Evolutionary conservation across 2,888 invertebrate species (phyloP), one percentile per base, ranked within the genome.

Genomic region (Zhengitettix transpicula): DNA sequence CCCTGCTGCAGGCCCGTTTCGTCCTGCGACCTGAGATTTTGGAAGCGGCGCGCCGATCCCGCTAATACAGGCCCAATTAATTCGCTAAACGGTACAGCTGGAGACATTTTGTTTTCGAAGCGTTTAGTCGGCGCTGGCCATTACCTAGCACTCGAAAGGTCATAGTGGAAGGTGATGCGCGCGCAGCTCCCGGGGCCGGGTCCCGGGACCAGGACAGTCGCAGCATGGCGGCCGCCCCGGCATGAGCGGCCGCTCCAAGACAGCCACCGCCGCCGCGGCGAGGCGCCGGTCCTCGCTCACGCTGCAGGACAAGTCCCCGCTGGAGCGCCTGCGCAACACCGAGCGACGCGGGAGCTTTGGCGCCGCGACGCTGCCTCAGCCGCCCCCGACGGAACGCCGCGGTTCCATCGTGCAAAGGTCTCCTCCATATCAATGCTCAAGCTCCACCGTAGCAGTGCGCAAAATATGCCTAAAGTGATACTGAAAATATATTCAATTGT

Each of bases 341-440:
- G 66, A 68, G 58, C 60, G 68, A 51, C 64, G 69, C 40, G 67
- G 68, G 53, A 68, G 68, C 59, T 66, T 67, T 56, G 68, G 67
- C 15, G 68, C 66, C 52, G 64, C 64, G 64, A 64, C 53, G 16
- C 56, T 42, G 17, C 55, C 55, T 14, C 60, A 16, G 51, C 9
- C 40, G 15, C 17, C 58, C 15, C 59, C 51, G 58, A 55, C 56
- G 55, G 67, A 67, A 61, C 60, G 68, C 40, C 60, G 68, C 17
- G 66, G 67, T 51, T 68, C 68, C 60, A 64, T 68, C 59, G 68
- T 68, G 40, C 67, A 67, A 56, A 68, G 68, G 68, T 68, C 65
- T 10, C n/a, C n/a, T n/a, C n/a, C n/a, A n/a, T n/a, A n/a, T n/a
- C n/a, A n/a, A n/a, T n/a, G n/a, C n/a, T n/a, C 28, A 28, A 28